Evolutionary conservation across 2,797 vertebrate genomes (phyloP), one percentile per base, ranked within the genome.

Genomic region (Acanthiza pusilla): DNA sequence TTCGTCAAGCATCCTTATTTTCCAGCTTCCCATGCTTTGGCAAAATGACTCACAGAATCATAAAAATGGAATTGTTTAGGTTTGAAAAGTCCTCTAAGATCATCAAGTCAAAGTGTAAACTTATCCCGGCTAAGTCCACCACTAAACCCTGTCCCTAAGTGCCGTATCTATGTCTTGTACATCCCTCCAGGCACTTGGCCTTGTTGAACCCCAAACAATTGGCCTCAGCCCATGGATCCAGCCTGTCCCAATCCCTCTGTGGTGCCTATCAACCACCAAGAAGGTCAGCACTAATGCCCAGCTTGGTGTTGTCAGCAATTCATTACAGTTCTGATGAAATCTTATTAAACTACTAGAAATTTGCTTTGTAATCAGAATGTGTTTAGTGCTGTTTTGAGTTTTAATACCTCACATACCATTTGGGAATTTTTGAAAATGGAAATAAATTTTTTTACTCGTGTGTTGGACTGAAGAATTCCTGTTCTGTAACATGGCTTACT

Each of bases 231-330:
- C 26, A 36, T 15, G 2, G 3, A 47, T 42, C 26, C 53, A 75
- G 26, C 3, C 2, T 29, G 16, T 53, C 40, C 51, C 0, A 0
- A 47, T 42, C 34, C 40, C 16, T 65, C 51, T 60, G n/a, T 17
- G 36, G 10, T 9, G 11, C 5, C 29, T 32, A 7, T 15, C 30
- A 34, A 25, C 8, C 1, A 0, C 25, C 16, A 21, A 55, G 42
- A 14, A 32, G n/a, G 22, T 26, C 26, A 36, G 22, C 9, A 21
- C 13, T 57, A 11, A 50, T 5, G 5, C 38, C 34, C 55, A 74
- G 16, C 12, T 47, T 47, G 16, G 19, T 67, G 16, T 4, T 32
- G 4, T 21, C 70, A 85, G 48, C 13, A 40, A 36, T 36, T 91
- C 16, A 47, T 63, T 78, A 18, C 6, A 55, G 6, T 26, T 75